Conservation (phyloP, 2,888 invertebrate species). For the Geophilus truncorum region DNA sequence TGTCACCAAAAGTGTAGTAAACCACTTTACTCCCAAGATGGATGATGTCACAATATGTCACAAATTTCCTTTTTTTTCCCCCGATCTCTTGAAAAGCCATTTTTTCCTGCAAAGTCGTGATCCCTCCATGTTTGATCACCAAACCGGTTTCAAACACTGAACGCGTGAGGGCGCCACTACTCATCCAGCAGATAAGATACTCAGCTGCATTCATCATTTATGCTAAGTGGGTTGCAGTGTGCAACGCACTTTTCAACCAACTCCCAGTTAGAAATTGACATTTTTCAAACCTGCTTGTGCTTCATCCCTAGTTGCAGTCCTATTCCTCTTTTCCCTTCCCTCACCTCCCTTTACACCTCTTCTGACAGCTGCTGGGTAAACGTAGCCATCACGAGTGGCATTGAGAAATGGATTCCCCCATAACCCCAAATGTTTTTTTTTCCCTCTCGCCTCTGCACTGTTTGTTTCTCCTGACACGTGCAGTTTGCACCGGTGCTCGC, state of each 20-base stretch:
- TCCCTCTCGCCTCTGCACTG: background rate
- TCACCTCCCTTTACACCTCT: background rate
- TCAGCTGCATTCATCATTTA: background rate
- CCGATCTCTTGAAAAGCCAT: background rate
- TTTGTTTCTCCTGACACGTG: slow-evolving; percentile 12
- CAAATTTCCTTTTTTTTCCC: background rate
- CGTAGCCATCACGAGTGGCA: background rate
- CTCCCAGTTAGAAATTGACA: background rate
- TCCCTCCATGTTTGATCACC: background rate
- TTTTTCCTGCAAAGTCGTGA: background rate
- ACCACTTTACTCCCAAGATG: slow-evolving; percentile 8
- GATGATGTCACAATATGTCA: slow-evolving; percentile 16
- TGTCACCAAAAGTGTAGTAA: slow-evolving; percentile 1
- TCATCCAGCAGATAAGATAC: slow-evolving; percentile 5
- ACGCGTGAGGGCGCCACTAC: background rate
- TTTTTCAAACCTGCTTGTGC: background rate
- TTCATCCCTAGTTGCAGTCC: background rate
- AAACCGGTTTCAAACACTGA: background rate
- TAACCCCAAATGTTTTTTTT: background rate
- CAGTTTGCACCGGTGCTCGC: background rate
- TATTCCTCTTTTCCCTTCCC: background rate
- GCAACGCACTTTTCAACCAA: background rate
- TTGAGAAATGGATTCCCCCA: slow-evolving; percentile 14
- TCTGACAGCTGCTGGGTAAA: slow-evolving; percentile 4
- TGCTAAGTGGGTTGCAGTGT: background rate